phyloP scores from a whole-genome alignment of 2,113 vertebrate genomes.

The Malurus alboscapulatus region DNA sequence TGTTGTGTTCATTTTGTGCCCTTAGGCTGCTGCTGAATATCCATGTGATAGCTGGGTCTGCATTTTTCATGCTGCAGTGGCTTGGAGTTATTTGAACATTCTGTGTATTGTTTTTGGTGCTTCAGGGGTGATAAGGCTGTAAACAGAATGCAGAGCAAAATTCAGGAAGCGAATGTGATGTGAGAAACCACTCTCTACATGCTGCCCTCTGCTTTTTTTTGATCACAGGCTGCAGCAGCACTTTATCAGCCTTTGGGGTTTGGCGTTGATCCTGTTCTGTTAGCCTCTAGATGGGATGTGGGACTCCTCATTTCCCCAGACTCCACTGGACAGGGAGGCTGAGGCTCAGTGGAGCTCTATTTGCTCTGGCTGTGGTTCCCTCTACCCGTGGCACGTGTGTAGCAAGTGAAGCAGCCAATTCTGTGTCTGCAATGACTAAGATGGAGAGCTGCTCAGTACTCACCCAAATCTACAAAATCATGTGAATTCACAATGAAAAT shows the following conservation, averaged over 20 bases:
- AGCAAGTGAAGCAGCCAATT: background rate
- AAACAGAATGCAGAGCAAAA: background rate
- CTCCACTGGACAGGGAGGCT: fast-evolving
- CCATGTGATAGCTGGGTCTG: background rate
- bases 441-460: fast-evolving
- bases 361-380: background rate
- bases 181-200: background rate
- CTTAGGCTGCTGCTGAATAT: background rate
- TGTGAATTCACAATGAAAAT: background rate
- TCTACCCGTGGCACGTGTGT: fast-evolving
- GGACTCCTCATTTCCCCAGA: background rate
- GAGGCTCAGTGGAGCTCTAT: background rate
- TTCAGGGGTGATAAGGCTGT: background rate
- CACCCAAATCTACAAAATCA: background rate
- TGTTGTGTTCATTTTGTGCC: background rate
- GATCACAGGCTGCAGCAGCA: background rate
- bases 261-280: fast-evolving
- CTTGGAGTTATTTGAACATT: background rate
- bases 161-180: background rate
- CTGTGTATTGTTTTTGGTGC: background rate
- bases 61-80: fast-evolving
- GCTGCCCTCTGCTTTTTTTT: background rate
- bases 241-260: fast-evolving
- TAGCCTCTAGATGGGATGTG: background rate
- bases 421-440: background rate